Base-by-base conservation (phyloP, 1,140 invertebrate genomes). In the Conus betulinus region DNA sequence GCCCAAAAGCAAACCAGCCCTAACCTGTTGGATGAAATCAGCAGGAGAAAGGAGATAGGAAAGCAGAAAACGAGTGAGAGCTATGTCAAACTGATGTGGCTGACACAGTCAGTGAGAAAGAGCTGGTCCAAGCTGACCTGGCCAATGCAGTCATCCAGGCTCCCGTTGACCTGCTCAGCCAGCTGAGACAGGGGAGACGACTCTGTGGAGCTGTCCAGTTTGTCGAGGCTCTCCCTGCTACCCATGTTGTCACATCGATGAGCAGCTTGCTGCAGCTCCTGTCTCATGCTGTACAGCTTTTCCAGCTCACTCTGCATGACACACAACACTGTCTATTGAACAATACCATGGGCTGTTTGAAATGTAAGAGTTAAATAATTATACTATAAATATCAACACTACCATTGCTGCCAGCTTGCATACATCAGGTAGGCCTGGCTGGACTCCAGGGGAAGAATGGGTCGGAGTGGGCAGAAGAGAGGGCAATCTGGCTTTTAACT, bases 201-300 rank as follows among this genome's bases (percentile, higher is more conserved):
- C 52, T 97, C 97, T 6, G 97, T 96, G 0, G 97, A 96, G 93
- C 98, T 97, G 52, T 98, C 97, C 4, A 98, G 97, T 91, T 98
- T 98, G 55, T 97, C 97, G 3, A 98, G 98, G 67, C 98, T 96
- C 63, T 98, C 99, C 39, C 98, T 97, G 57, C 98, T 98, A 23
- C 98, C 98, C 2, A 98, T 98, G 71, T 98, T 98, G 93, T 98
- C 98, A 94, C 98, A 99, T 20, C 97, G 98, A 93, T 98, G 98
- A 6, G 98, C 97, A 0, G 98, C 98, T 0, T 97, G 96, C 0
- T 97, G 97, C 4, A 99, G 95, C n/a, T 98, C 96, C 17, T 97
- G 96, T 95, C 98, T 99, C 94, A 99, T 98, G 5, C 96, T 96
- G 95, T 98, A 97, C 11, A 99, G 95, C 90, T 98, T 98, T 90